Evolutionary conservation across 2,888 invertebrate species (phyloP), one percentile per base, ranked within the genome.

Genomic region (Trichacis sp.): DNA sequence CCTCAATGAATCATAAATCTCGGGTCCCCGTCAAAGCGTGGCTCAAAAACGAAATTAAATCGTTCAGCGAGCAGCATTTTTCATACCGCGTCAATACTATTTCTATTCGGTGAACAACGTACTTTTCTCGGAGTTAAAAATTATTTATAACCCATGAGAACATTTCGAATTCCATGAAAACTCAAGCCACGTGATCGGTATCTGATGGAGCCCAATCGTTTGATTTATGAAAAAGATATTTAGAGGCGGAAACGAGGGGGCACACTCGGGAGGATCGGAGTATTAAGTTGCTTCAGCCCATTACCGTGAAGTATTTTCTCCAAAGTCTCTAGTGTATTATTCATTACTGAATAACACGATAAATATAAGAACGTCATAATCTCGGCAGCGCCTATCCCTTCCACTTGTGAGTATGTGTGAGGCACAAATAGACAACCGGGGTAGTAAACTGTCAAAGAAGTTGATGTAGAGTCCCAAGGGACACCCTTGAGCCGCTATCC

Each of bases 401-500:
- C 72, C 67, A 74, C 24, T 24, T 8, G 24, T 70, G n/a, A n/a
- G 74, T 73, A 74, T 64, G 12, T 14, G 40, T 14, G 73, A 70
- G 64, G 60, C 69, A 55, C 54, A 66, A 58, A 61, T 59, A 42
- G 53, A 59, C 56, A 64, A 60, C 55, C 58, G 20, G 58, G 49
- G 56, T 12, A 54, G 62, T 54, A 63, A 68, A 64, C 71, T 75
- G 75, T 74, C 77, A 73, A 64, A 64, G 67, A 75, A 76, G 72
- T 78, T 81, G 81, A 81, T 79, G 68, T 76, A 80, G 71, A 74
- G 81, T 75, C 77, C 73, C 77, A 56, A 45, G 79, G 77, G 82
- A 75, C 60, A 68, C 69, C 71, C 73, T n/a, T 61, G 61, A 50
- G 60, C 69, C 70, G 63, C 69, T 72, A 70, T 68, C 73, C 72